Conservation (phyloP, 2,797 vertebrate genomes). For the Anisognathus igniventris region DNA sequence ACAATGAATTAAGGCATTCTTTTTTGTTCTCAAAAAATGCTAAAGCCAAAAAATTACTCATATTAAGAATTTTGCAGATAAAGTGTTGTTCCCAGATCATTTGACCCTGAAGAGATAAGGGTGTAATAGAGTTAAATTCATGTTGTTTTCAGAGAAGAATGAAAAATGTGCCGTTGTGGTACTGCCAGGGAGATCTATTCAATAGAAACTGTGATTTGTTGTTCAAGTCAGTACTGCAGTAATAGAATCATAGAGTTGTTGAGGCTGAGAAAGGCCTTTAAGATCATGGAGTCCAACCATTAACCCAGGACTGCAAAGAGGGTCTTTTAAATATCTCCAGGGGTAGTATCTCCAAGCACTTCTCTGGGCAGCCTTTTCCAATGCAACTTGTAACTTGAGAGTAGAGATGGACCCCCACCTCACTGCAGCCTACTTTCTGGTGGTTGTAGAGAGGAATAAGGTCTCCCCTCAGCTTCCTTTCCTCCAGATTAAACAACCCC, state of each 20-base stretch:
- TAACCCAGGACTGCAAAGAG: neutral
- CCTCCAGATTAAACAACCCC: neutral
- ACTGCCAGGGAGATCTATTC: neutral
- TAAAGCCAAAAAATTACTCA: neutral
- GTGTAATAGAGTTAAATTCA: neutral
- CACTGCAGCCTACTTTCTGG: neutral
- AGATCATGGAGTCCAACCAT: neutral
- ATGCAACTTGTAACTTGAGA: neutral
- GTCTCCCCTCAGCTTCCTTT: neutral
- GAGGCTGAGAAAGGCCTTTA: neutral
- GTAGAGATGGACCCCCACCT: neutral
- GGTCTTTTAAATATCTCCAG: neutral
- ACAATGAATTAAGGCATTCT: neutral
- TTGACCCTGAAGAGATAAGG: neutral
- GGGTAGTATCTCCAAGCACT: no score
- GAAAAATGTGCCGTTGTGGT: neutral
- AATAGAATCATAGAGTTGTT: neutral
- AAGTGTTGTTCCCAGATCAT: neutral
- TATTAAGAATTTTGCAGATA: neutral
- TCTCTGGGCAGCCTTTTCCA: neutral
- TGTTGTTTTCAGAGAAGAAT: neutral
- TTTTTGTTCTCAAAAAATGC: constrained; percentile 6
- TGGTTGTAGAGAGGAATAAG: fast-evolving
- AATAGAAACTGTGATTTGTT: neutral
- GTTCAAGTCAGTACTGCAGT: neutral